A percentile compares a stretch with the other conserved stretches of the same genome.
phyloP scores from a whole-genome alignment of 2,797 vertebrate genomes.

The Leptoclinus maculatus region DNA sequence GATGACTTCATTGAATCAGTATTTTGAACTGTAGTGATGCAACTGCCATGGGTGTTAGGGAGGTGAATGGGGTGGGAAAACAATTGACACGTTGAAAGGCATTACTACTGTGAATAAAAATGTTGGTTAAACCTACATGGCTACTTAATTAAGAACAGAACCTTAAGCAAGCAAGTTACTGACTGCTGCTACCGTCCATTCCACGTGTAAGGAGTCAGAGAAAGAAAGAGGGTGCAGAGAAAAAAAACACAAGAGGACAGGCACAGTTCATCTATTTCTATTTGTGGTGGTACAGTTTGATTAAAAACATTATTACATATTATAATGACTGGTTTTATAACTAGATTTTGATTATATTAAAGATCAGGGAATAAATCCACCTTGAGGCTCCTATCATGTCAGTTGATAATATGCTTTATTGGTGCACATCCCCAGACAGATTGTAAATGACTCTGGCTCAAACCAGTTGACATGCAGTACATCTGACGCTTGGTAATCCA shows the following conservation, averaged over 20 bases:
- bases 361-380: background rate
- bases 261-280: conserved; percentile 7
- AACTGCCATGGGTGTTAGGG: background rate
- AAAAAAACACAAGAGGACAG: background rate
- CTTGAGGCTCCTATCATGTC: background rate
- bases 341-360: background rate
- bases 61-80: background rate
- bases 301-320: background rate
- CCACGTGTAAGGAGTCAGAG: background rate
- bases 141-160: background rate
- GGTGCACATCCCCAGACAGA: background rate
- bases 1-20: conserved; percentile 37
- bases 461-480: background rate
- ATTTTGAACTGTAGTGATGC: conserved; percentile 14
- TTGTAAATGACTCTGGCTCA: background rate
- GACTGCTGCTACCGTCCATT: background rate
- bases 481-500: background rate
- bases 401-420: background rate
- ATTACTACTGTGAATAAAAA: background rate
- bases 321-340: background rate
- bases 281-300: background rate
- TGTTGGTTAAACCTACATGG: background rate
- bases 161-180: background rate
- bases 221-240: background rate
- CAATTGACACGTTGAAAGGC: background rate